phyloP scores from a whole-genome alignment of 2,888 invertebrate species.

The Holacanthella duospinosa region DNA sequence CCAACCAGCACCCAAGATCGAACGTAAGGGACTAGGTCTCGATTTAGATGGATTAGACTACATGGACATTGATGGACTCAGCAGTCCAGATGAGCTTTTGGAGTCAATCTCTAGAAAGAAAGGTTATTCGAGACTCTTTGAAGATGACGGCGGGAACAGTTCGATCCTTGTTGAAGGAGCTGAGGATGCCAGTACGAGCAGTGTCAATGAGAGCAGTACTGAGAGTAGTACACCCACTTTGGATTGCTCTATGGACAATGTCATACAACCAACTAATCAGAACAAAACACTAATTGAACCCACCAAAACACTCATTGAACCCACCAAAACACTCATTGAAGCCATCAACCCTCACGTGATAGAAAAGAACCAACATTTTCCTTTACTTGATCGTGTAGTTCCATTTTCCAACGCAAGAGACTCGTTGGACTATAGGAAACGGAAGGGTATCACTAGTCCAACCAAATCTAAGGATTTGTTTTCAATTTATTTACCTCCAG shows the following conservation, averaged over 20 bases:
- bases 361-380: too few relatives aligned
- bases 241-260: too few relatives aligned
- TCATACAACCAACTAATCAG: too few relatives aligned
- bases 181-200: not conserved
- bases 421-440: slow-evolving; percentile 48
- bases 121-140: slow-evolving; percentile 27
- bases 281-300: too few relatives aligned
- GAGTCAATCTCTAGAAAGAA: slow-evolving; percentile 19
- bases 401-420: slow-evolving; percentile 60
- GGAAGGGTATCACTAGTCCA: slow-evolving; percentile 26
- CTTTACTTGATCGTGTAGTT: slow-evolving; percentile 49
- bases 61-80: slow-evolving; percentile 63
- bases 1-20: slow-evolving; percentile 6
- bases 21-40: slow-evolving; percentile 17
- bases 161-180: not conserved
- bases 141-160: slow-evolving; percentile 43
- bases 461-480: slow-evolving; percentile 28
- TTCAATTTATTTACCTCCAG: slow-evolving; percentile 19
- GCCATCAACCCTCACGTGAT: too few relatives aligned
- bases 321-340: too few relatives aligned
- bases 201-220: slow-evolving; percentile 13
- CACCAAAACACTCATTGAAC: too few relatives aligned
- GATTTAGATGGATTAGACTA: slow-evolving; percentile 71
- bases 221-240: slow-evolving; percentile 28
- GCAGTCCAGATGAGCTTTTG: slow-evolving; percentile 31